Percentiles rank a stretch among this genome's conserved stretches.
Conservation (phyloP, 2,888 invertebrate genomes). For the Argynnis bischoffii region DNA sequence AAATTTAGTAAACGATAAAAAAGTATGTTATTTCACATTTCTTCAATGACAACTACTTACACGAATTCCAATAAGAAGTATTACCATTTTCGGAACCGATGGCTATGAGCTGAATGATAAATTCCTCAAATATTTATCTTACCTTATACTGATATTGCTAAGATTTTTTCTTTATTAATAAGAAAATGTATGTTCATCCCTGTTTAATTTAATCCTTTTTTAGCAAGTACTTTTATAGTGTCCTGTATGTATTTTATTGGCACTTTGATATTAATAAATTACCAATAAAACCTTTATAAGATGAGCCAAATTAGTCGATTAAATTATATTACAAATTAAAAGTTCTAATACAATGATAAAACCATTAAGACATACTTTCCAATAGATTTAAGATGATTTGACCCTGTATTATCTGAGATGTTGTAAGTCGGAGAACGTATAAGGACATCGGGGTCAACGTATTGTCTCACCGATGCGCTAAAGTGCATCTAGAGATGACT, state of each 20-base stretch:
- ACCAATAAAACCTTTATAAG: no score
- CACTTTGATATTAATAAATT: no score
- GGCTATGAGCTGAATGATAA: conserved; percentile 21
- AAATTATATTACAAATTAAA: no score
- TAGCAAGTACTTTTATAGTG: no score
- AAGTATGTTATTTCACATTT: conserved; percentile 24
- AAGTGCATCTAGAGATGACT: conserved; percentile 54
- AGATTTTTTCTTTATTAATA: conserved; percentile 3
- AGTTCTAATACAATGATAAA: no score
- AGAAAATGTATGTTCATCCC: neutral
- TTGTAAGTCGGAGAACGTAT: conserved; percentile 45
- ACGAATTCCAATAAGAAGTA: conserved; percentile 23
- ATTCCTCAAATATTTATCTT: conserved; percentile 13
- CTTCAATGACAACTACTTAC: conserved; percentile 24
- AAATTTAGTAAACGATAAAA: conserved; percentile 19
- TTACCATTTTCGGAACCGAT: conserved; percentile 16
- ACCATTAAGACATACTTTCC: conserved; percentile 23
- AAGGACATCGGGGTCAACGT: conserved; percentile 49
- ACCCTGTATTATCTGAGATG: conserved; percentile 37
- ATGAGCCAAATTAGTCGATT: no score
- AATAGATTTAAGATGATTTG: conserved; percentile 34
- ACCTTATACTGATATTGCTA: neutral
- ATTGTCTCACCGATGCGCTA: conserved; percentile 50
- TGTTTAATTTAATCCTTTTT: no score
- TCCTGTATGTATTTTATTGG: no score